Evolutionary conservation across 2,113 vertebrate genomes (phyloP).

Genomic region (Miniopterus natalensis): DNA sequence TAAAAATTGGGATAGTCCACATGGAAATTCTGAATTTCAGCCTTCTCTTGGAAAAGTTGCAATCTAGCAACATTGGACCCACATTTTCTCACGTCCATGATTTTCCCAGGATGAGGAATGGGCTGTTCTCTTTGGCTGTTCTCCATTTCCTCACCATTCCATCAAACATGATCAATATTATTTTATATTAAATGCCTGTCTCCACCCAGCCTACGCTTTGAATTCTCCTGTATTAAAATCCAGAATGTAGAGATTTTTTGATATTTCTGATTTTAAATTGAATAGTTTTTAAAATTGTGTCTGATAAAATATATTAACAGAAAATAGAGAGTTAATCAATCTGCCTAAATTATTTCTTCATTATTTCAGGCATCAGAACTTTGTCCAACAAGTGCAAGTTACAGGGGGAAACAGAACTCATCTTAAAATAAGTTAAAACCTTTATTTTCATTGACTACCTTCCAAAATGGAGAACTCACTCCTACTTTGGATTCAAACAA

Average conservation of each 20-base stretch:
- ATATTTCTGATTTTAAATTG: slow-evolving; percentile 54
- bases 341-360: slow-evolving; percentile 26
- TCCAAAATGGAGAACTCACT: neutral
- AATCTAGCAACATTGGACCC: neutral
- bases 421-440: slow-evolving; percentile 28
- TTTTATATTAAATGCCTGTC: neutral
- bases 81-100: neutral
- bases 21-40: neutral
- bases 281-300: neutral
- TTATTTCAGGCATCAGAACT: slow-evolving; percentile 28
- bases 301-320: slow-evolving; percentile 32
- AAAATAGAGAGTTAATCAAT: slow-evolving; percentile 13
- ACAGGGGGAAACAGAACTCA: neutral
- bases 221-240: slow-evolving; percentile 36
- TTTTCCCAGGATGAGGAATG: neutral
- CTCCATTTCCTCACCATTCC: neutral
- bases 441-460: slow-evolving; percentile 14
- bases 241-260: slow-evolving; percentile 15
- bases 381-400: neutral
- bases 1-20: slow-evolving; percentile 10
- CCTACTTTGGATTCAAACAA: neutral
- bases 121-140: neutral
- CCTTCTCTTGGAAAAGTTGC: neutral
- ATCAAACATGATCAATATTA: too few relatives aligned
- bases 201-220: neutral